Conservation (phyloP, 2,113 vertebrate species). For the Taurulus bubalis region DNA sequence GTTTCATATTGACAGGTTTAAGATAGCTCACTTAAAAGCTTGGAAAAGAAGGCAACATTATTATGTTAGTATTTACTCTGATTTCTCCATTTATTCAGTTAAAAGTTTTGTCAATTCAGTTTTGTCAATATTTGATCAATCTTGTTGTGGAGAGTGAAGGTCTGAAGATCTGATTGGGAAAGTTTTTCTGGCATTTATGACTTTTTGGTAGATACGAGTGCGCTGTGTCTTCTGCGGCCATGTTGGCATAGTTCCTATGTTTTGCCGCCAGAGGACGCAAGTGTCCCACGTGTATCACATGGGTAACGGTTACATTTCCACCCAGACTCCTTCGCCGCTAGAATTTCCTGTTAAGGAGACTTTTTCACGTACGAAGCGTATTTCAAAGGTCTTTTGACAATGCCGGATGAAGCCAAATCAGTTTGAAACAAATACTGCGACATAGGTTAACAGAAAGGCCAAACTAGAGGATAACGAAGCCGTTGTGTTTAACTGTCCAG, state of each 20-base stretch:
- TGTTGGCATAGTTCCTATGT: neutral
- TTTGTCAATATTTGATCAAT: neutral
- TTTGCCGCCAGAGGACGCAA: conserved; percentile 49
- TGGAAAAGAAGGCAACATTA: neutral
- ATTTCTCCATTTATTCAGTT: neutral
- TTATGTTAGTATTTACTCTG: neutral
- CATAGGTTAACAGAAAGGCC: neutral
- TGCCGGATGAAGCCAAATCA: neutral
- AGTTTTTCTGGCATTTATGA: neutral
- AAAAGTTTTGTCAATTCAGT: neutral
- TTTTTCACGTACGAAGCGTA: neutral
- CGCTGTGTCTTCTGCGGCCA: neutral
- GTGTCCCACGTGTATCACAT: neutral
- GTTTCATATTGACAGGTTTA: neutral
- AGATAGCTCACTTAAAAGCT: neutral
- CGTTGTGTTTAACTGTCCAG: conserved; percentile 55
- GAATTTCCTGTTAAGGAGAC: neutral
- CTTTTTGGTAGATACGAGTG: neutral
- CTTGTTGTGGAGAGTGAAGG: neutral
- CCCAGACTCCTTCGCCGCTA: neutral
- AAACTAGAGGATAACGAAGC: neutral
- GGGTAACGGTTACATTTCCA: accelerated
- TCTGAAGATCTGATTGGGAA: neutral
- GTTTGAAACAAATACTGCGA: neutral
- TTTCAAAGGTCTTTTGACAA: neutral